Evolutionary conservation across 1,140 invertebrate species (phyloP).

Genomic region (Drosophila jambulina): DNA sequence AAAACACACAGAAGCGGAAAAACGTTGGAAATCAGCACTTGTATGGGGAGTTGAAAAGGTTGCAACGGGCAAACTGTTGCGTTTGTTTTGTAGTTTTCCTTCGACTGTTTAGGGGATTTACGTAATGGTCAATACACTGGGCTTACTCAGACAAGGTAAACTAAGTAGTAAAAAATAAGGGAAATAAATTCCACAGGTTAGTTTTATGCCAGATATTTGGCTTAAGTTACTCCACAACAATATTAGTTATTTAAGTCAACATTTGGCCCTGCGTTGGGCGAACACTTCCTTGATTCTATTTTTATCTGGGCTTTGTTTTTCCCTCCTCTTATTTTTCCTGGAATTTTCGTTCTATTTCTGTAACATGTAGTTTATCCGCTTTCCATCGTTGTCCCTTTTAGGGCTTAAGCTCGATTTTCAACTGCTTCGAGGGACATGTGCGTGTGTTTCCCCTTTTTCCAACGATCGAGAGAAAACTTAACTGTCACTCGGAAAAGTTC

Average conservation of each 20-base stretch:
- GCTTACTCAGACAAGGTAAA: background rate
- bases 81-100: slow-evolving; percentile 20
- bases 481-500: slow-evolving; percentile 52
- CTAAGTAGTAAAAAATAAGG: background rate
- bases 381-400: slow-evolving; percentile 43
- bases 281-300: slow-evolving; percentile 2
- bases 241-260: slow-evolving; percentile 3
- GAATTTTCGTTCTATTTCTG: slow-evolving; percentile 34
- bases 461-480: slow-evolving; percentile 36
- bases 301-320: slow-evolving; percentile 9
- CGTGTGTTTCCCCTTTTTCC: slow-evolving; percentile 33
- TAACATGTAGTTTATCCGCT: slow-evolving; percentile 54
- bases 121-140: slow-evolving; percentile 30
- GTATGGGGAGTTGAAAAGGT: slow-evolving; percentile 24
- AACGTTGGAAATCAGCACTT: slow-evolving; percentile 33
- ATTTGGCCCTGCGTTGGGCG: background rate
- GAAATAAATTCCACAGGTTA: slow-evolving; percentile 5
- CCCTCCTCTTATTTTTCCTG: background rate
- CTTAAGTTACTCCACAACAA: background rate
- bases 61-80: slow-evolving; percentile 47
- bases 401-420: slow-evolving; percentile 41
- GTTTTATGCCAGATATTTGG: background rate
- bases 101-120: slow-evolving; percentile 32
- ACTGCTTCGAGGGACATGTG: slow-evolving; percentile 40
- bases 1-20: slow-evolving; percentile 31